These are phyloP conservation scores for Syngnathus scovelli DNA, from an alignment of 2,113 vertebrate species.

Conservation along the genomic window DNA sequence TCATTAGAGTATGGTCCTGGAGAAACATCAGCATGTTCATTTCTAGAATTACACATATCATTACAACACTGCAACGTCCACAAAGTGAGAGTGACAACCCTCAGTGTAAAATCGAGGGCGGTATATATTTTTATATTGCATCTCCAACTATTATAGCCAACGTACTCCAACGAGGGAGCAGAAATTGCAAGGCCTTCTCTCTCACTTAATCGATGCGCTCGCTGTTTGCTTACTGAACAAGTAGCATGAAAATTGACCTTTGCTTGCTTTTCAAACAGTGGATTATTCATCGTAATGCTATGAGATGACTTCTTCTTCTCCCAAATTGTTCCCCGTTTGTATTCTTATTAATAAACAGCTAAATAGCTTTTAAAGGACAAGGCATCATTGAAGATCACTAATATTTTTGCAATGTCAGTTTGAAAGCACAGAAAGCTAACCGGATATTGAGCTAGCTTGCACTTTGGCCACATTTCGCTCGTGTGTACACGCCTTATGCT, in stretches of 20 bases:
- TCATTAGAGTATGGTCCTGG: constrained; percentile 11
- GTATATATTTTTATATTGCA: constrained; percentile 47
- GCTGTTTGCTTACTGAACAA: constrained; percentile 57
- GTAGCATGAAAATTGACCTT: constrained; percentile 69
- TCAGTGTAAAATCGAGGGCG: constrained; percentile 18
- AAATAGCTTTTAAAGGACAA: constrained; percentile 28
- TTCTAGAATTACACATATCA: constrained; percentile 16
- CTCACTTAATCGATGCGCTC: constrained; percentile 56
- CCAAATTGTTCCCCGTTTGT: constrained; percentile 28
- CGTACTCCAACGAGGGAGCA: constrained; percentile 14
- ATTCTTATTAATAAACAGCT: constrained; percentile 9
- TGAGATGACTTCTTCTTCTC: constrained; percentile 46
- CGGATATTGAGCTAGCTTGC: constrained; percentile 20
- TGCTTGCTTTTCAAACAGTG: constrained; percentile 68
- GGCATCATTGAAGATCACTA: constrained; percentile 32
- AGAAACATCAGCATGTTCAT: constrained; percentile 9
- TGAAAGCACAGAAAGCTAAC: constrained; percentile 27
- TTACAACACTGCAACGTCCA: constrained; percentile 1
- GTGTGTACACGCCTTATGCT: constrained; percentile 5
- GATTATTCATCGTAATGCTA: constrained; percentile 64
- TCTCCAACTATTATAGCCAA: constrained; percentile 26
- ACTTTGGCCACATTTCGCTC: constrained; percentile 4
- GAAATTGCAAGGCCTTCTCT: constrained; percentile 37
- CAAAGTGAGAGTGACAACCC: constrained; percentile 4
- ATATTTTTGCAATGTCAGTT: constrained; percentile 32